phyloP scores from a whole-genome alignment of 2,888 invertebrate genomes.

The Heteromurus nitidus region DNA sequence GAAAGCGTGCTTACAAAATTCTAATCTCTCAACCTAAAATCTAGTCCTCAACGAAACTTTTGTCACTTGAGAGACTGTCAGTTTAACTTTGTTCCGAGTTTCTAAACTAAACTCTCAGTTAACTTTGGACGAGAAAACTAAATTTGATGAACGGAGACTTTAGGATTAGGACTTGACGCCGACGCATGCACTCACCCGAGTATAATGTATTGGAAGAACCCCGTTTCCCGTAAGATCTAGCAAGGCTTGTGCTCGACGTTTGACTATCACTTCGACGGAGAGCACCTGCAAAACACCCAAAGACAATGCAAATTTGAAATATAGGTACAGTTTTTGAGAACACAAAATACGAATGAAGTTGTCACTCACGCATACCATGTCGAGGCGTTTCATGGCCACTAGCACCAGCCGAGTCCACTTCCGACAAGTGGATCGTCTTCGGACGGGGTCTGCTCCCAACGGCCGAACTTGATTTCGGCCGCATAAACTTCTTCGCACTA shows the following conservation, averaged over 20 bases:
- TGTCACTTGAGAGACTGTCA: too few species aligned
- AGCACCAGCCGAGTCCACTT: constrained; percentile 86
- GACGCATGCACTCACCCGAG: constrained; percentile 71
- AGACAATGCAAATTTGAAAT: not conserved
- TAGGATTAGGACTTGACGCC: too few species aligned
- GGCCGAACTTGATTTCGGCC: constrained; percentile 80
- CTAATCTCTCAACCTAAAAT: too few species aligned
- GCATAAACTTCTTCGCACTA: constrained; percentile 76
- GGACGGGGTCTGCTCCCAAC: constrained; percentile 82
- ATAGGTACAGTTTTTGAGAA: too few species aligned
- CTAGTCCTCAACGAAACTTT: too few species aligned
- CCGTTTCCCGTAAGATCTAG: constrained; percentile 71
- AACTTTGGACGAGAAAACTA: too few species aligned
- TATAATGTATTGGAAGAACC: constrained; percentile 72
- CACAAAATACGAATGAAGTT: too few species aligned
- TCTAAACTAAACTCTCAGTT: too few species aligned
- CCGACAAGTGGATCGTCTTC: constrained; percentile 85
- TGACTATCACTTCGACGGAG: constrained; percentile 73
- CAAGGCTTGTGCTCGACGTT: constrained; percentile 73
- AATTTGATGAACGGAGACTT: too few species aligned
- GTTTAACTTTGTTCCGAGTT: too few species aligned
- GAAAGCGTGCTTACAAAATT: too few species aligned
- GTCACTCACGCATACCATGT: constrained; percentile 55
- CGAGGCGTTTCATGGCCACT: constrained; percentile 78
- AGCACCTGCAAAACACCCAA: constrained; percentile 53